A percentile compares a stretch with the other conserved stretches of the same genome.
These are phyloP conservation scores for Lepidocyrtoides sp. DNA, from an alignment of 2,888 invertebrate genomes.

Conservation along the genomic window DNA sequence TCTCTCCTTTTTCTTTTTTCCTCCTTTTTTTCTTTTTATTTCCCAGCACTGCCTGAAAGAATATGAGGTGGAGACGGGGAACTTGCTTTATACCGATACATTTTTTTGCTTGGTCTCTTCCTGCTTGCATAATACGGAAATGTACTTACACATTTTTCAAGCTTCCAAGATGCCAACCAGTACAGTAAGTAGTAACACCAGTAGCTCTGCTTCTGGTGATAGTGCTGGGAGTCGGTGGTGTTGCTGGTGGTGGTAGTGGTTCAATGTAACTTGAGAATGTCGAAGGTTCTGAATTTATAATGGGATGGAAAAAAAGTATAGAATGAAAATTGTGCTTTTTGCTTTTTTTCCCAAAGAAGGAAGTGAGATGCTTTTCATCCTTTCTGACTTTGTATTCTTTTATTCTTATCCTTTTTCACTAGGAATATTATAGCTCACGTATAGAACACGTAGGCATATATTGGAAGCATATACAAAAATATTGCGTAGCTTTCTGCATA, in stretches of 20 bases:
- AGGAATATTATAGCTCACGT: not conserved
- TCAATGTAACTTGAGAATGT: slow-evolving; percentile 78
- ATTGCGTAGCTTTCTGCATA: not conserved
- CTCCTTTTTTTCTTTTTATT: not conserved
- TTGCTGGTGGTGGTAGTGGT: not conserved
- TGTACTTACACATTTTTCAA: slow-evolving; percentile 39
- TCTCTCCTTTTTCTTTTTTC: not conserved
- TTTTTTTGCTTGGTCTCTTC: slow-evolving; percentile 26
- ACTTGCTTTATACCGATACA: slow-evolving; percentile 24
- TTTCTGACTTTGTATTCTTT: not conserved
- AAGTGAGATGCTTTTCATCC: not conserved
- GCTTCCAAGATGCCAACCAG: not conserved
- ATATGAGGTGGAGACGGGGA: slow-evolving; percentile 10
- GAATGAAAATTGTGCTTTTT: slow-evolving; percentile 80
- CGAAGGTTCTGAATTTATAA: slow-evolving; percentile 77
- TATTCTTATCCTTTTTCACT: not conserved
- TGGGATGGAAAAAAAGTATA: slow-evolving; percentile 68
- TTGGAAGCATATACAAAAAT: no score
- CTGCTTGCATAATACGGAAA: slow-evolving; percentile 52
- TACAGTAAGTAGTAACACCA: not conserved
- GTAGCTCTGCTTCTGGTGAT: slow-evolving; percentile 32
- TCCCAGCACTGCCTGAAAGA: not conserved
- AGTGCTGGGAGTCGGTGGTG: not conserved
- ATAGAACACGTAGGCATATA: no score
- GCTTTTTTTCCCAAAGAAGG: not conserved